Conservation (phyloP, 2,113 vertebrate species). For the Haemorhous mexicanus region DNA sequence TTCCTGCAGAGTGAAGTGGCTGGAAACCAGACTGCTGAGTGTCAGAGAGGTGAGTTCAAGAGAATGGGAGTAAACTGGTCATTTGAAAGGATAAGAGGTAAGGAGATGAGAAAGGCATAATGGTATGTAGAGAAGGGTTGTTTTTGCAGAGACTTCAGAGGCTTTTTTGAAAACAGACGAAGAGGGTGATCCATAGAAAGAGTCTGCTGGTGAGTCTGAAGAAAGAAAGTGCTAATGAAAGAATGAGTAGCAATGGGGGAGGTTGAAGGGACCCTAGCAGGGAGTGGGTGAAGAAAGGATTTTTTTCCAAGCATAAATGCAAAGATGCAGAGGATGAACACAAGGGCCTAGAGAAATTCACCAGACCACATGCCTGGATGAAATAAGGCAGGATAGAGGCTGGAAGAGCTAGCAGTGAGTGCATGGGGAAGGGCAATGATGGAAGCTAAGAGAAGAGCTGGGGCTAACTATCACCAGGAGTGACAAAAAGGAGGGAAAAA, state of each 20-base stretch:
- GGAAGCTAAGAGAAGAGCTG: not conserved
- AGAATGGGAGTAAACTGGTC: slow-evolving; percentile 58
- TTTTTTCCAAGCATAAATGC: not conserved
- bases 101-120: slow-evolving; percentile 50
- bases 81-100: slow-evolving; percentile 61
- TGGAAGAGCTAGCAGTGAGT: not conserved
- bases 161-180: slow-evolving; percentile 42
- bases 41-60: slow-evolving; percentile 61
- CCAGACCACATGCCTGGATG: not conserved
- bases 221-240: slow-evolving; percentile 14
- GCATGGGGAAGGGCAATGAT: not conserved
- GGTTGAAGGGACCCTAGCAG: not conserved
- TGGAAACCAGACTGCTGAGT: slow-evolving; percentile 62
- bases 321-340: not conserved
- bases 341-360: not conserved
- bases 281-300: not conserved
- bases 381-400: not conserved
- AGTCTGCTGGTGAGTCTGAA: not conserved
- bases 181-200: slow-evolving; percentile 6
- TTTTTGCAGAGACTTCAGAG: slow-evolving; percentile 51
- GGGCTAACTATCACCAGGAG: not conserved
- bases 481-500: not conserved
- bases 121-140: slow-evolving; percentile 49
- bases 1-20: slow-evolving; percentile 60
- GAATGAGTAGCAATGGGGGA: not conserved